These are phyloP conservation scores for Uropetala carovei DNA, from an alignment of 2,888 invertebrate genomes.

Conservation along the genomic window DNA sequence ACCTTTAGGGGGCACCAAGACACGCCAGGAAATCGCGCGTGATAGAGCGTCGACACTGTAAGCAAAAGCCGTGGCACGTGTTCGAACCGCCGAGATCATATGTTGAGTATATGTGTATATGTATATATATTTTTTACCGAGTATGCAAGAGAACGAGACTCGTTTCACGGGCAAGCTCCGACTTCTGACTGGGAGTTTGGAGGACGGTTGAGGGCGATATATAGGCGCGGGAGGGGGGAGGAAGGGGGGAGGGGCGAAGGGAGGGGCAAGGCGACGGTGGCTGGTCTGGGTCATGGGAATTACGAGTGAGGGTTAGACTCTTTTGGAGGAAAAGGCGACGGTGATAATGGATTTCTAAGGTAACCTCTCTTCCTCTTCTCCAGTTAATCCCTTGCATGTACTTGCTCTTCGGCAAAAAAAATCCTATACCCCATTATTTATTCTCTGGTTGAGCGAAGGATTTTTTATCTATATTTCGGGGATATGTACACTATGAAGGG, in stretches of 20 bases:
- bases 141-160: constrained; percentile 21
- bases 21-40: background rate
- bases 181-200: constrained; percentile 53
- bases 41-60: background rate
- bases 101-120: background rate
- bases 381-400: no score
- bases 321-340: background rate
- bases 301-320: background rate
- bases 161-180: constrained; percentile 52
- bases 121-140: background rate
- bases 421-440: no score
- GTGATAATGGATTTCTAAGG: no score
- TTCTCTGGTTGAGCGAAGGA: no score
- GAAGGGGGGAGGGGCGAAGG: background rate
- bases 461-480: no score
- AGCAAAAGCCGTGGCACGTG: background rate
- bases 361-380: no score
- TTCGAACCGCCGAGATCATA: background rate
- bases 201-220: constrained; percentile 48
- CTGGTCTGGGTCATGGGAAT: constrained; percentile 30
- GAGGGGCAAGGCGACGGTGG: background rate
- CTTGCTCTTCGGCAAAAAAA: no score
- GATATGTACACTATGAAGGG: no score
- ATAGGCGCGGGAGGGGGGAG: constrained; percentile 26
- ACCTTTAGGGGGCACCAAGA: background rate